Base-by-base conservation (phyloP, 2,113 vertebrate genomes). In the Dromaius novaehollandiae region DNA sequence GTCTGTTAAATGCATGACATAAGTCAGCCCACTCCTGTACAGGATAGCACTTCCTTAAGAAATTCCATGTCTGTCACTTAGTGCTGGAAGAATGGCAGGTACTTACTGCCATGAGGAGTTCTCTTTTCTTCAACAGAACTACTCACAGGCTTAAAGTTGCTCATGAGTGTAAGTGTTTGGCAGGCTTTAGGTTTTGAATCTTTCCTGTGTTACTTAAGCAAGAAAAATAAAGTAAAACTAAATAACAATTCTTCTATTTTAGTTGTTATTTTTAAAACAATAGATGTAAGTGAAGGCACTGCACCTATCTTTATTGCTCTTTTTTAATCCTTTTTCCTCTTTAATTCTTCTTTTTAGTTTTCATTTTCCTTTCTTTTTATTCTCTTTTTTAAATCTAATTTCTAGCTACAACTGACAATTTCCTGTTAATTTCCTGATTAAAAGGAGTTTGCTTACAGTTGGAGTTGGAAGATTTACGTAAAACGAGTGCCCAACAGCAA, bases 61-160 rank as follows among this genome's bases (percentile, higher is more conserved):
- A 24, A 34, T 88, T 91, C 53, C 74, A 20, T 66, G 42, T 64
- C 86, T 92, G 58, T 92, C 63, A 90, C 36, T 82, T 69, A 58
- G 56, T 79, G 75, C 50, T 88, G 66, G 53, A 89, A 88, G 77
- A 88, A 36, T 92, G 89, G 66, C 89, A 88, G 63, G 84, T 89
- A 79, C 84, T 94, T 85, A 79, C 66, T 74, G 85, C 78, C 58
- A 42, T 16, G 36, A 85, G 50, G 66, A 77, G 82, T 80, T 92
- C 74, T 80, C 16, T 76, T 91, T 82, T 64, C 48, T 89, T 85
- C 86, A 44, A 69, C 30, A 40, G 44, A 89, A 69, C 65, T 76
- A 34, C 36, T 93, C 44, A 48, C 7, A 83, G 79, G 50, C 87
- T 86, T 95, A n/a, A 93, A 93, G 84, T 85, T 92, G 34, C 76